These are phyloP conservation scores for Archips xylosteana DNA, from an alignment of 2,888 invertebrate species.

Conservation along the genomic window DNA sequence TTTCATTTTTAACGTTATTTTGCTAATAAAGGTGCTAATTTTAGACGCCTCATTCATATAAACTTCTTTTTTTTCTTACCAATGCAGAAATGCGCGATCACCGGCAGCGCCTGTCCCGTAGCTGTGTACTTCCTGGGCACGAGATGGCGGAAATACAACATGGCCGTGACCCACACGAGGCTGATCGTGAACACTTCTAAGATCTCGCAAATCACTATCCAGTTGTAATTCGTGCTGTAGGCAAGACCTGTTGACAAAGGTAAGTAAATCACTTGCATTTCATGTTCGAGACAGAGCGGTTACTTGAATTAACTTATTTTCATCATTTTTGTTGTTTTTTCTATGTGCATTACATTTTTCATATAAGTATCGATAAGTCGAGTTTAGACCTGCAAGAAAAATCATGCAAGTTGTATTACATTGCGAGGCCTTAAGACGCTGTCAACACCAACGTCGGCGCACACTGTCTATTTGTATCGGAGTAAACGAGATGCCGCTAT, in stretches of 20 bases:
- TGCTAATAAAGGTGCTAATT: no score
- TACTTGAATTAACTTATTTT: no score
- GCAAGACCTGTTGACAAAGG: conserved; percentile 79
- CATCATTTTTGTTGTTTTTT: no score
- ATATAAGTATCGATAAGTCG: no score
- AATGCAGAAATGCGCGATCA: conserved; percentile 92
- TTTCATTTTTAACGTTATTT: no score
- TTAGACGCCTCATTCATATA: neutral
- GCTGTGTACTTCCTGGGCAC: conserved; percentile 91
- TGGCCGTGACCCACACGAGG: conserved; percentile 92
- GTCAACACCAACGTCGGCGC: no score
- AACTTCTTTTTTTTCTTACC: conserved; percentile 67
- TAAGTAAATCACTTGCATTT: neutral
- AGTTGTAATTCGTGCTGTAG: conserved; percentile 85
- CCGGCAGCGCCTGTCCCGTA: conserved; percentile 91
- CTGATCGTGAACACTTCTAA: conserved; percentile 92
- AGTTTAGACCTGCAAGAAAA: no score
- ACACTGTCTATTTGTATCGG: no score
- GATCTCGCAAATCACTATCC: conserved; percentile 89
- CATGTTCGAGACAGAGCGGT: neutral
- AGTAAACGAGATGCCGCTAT: no score
- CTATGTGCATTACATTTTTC: no score
- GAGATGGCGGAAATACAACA: conserved; percentile 92
- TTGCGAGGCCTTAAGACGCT: no score
- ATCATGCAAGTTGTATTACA: no score